These are phyloP conservation scores for Ochropleura plecta DNA, from an alignment of 2,888 invertebrate genomes.

Conservation along the genomic window DNA sequence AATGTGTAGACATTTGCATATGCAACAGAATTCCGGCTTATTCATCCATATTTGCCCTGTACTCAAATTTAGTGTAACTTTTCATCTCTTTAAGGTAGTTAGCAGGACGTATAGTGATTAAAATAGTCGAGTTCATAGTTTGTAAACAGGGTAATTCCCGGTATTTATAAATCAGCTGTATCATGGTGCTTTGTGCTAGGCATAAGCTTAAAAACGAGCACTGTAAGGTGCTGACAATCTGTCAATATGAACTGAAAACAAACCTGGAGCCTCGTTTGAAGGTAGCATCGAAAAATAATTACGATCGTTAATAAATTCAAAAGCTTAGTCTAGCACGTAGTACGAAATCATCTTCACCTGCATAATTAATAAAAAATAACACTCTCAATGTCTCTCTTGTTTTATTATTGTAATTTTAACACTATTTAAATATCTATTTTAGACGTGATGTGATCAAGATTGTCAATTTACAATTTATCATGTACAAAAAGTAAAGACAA, in stretches of 20 bases:
- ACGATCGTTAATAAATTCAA: background rate
- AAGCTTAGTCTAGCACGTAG: constrained; percentile 23
- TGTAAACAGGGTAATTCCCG: constrained; percentile 42
- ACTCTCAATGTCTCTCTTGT: constrained; percentile 23
- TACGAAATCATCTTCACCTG: constrained; percentile 21
- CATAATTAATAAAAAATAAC: constrained; percentile 35
- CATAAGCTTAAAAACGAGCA: background rate
- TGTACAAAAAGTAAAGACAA: background rate
- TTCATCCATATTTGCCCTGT: constrained; percentile 51
- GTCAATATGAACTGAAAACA: constrained; percentile 8
- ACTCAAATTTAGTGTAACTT: constrained; percentile 50
- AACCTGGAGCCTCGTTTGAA: background rate
- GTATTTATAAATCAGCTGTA: constrained; percentile 21
- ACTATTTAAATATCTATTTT: constrained; percentile 36
- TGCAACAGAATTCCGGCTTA: constrained; percentile 61
- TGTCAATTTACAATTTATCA: background rate
- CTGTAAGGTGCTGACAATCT: background rate
- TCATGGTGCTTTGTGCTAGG: constrained; percentile 37
- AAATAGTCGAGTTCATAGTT: constrained; percentile 44
- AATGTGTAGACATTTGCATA: constrained; percentile 27
- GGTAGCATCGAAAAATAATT: background rate
- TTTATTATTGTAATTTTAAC: constrained; percentile 38
- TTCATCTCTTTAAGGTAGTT: constrained; percentile 38
- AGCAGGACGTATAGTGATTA: constrained; percentile 15
- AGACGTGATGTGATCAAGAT: constrained; percentile 26